phyloP scores from a whole-genome alignment of 2,113 vertebrate genomes.

The Thalassarche chlororhynchos region DNA sequence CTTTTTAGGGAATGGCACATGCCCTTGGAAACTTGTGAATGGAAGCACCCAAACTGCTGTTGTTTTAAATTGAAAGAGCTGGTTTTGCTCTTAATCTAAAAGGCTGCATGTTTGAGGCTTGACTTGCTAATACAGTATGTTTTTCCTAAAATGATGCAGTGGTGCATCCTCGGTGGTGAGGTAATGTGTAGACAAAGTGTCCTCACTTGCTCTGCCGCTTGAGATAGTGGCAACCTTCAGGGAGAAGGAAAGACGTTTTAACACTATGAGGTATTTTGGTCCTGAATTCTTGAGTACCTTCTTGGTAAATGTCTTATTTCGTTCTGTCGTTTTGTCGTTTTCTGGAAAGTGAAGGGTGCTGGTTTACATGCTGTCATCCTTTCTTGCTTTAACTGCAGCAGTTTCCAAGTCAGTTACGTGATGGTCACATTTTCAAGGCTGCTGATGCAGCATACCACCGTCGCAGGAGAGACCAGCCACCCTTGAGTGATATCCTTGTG shows the following conservation, averaged over 20 bases:
- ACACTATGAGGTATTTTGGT: neutral
- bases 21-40: neutral
- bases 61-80: neutral
- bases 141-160: neutral
- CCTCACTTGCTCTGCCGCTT: neutral
- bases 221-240: neutral
- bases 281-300: neutral
- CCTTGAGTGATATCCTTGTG: neutral
- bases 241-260: neutral
- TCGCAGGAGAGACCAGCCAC: neutral
- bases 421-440: neutral
- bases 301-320: neutral
- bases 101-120: neutral
- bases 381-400: neutral
- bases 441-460: neutral
- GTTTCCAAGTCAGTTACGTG: neutral
- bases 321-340: neutral
- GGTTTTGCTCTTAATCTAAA: neutral
- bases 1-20: neutral
- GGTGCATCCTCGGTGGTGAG: neutral
- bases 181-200: neutral
- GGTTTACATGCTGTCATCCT: neutral
- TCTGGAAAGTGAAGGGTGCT: neutral
- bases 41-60: neutral
- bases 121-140: neutral